Conservation (phyloP, 2,113 vertebrate genomes). For the Sula dactylatra region DNA sequence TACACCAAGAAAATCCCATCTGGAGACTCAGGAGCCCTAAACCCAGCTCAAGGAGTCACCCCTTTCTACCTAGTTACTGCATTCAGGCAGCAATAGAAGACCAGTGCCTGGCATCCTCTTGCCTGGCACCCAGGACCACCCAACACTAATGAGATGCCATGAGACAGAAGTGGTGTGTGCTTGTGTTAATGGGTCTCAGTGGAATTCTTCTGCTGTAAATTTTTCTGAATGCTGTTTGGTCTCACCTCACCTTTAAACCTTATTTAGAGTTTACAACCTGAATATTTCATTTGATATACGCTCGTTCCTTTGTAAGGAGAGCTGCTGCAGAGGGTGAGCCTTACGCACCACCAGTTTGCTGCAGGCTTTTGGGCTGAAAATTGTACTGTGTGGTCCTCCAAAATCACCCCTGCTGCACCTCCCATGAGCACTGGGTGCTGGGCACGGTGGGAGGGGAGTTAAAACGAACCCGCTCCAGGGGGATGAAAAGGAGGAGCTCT, state of each 20-base stretch:
- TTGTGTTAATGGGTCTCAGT: background rate
- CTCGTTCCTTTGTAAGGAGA: background rate
- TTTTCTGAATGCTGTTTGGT: background rate
- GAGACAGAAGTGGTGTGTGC: background rate
- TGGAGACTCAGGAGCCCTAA: background rate
- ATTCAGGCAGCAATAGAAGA: background rate
- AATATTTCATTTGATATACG: rapidly evolving
- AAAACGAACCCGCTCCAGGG: rapidly evolving
- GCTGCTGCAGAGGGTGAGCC: background rate
- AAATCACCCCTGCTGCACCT: background rate
- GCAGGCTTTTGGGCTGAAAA: background rate
- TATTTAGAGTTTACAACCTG: background rate
- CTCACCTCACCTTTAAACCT: background rate
- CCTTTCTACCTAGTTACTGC: background rate
- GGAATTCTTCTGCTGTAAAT: background rate
- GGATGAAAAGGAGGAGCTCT: background rate
- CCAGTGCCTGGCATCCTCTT: background rate
- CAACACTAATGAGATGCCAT: background rate
- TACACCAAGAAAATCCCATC: background rate
- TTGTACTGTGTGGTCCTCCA: background rate
- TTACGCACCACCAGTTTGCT: background rate
- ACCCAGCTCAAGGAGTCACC: background rate
- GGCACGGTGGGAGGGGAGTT: background rate
- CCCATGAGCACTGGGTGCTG: background rate
- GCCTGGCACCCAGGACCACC: background rate